Percentiles rank a stretch among this genome's conserved stretches.
Evolutionary conservation across 2,113 vertebrate genomes (phyloP).

Genomic region (Amphilophus citrinellus): DNA sequence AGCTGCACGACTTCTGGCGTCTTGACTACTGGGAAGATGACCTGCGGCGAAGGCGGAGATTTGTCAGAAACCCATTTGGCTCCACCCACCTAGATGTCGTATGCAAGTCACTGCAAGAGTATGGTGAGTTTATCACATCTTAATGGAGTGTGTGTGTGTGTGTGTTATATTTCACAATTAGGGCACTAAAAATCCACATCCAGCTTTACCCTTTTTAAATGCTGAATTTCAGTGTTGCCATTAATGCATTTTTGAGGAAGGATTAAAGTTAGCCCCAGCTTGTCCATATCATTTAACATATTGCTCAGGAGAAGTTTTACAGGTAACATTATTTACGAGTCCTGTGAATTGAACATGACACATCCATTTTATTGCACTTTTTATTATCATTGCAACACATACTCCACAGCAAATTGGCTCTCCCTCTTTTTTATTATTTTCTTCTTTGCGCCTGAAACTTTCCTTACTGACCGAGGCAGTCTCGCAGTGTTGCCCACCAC

Average conservation of each 20-base stretch:
- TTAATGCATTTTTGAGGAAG: constrained; percentile 1
- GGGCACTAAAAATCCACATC: background rate
- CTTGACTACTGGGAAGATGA: constrained; percentile 99
- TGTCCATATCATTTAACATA: constrained; percentile 26
- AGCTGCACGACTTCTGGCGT: constrained; percentile 96
- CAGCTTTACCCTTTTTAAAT: background rate
- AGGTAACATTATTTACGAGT: constrained; percentile 66
- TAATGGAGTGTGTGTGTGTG: background rate
- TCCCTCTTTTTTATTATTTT: constrained; percentile 46
- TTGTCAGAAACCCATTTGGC: constrained; percentile 95
- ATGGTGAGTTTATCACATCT: constrained; percentile 85
- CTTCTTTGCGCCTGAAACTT: constrained; percentile 49
- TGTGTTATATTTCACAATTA: background rate
- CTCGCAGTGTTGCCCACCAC: constrained; percentile 39
- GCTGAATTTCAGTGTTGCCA: background rate
- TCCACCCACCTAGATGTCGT: constrained; percentile 91
- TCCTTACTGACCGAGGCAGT: constrained; percentile 59
- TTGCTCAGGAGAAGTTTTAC: constrained; percentile 61
- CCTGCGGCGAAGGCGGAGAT: constrained; percentile 92
- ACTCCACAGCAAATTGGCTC: constrained; percentile 53
- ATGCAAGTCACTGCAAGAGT: constrained; percentile 91
- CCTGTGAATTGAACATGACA: constrained; percentile 76
- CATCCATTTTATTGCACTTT: constrained; percentile 65
- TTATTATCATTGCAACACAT: constrained; percentile 51
- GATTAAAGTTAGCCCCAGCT: background rate